Conservation (phyloP, 1,140 invertebrate genomes). For the Galendromus occidentalis region DNA sequence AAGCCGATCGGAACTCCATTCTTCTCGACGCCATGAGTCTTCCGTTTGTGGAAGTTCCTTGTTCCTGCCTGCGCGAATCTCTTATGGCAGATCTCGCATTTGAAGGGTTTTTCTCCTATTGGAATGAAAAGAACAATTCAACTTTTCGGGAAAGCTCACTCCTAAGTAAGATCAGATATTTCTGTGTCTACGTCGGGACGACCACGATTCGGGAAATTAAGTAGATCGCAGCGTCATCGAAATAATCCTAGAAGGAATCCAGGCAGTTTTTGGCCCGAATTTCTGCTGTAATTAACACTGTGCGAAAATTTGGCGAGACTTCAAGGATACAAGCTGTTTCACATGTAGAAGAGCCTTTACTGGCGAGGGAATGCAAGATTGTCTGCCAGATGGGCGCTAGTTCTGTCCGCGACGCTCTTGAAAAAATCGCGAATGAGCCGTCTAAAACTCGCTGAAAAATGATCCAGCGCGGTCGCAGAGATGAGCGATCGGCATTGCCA, state of each 20-base stretch:
- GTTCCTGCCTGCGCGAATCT: conserved; percentile 4
- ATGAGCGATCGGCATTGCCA: no score
- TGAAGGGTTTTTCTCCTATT: background rate
- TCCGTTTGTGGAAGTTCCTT: background rate
- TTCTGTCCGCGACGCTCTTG: no score
- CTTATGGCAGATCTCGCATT: conserved; percentile 1
- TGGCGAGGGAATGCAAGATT: no score
- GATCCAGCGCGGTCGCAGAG: no score
- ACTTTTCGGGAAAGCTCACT: background rate
- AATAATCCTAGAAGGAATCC: background rate
- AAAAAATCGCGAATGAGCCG: no score
- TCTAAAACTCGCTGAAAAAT: no score
- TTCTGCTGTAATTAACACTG: background rate
- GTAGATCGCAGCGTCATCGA: no score
- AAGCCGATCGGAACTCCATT: background rate
- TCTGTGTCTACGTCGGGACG: background rate
- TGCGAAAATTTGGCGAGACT: background rate
- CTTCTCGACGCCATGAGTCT: background rate
- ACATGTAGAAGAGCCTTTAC: background rate
- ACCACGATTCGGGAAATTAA: background rate
- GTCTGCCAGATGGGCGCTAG: no score
- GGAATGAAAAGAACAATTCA: background rate
- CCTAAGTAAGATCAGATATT: background rate
- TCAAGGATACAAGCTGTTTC: background rate
- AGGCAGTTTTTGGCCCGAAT: background rate